These are phyloP conservation scores for Acleris laterana DNA, from an alignment of 2,888 invertebrate genomes.

Conservation along the genomic window DNA sequence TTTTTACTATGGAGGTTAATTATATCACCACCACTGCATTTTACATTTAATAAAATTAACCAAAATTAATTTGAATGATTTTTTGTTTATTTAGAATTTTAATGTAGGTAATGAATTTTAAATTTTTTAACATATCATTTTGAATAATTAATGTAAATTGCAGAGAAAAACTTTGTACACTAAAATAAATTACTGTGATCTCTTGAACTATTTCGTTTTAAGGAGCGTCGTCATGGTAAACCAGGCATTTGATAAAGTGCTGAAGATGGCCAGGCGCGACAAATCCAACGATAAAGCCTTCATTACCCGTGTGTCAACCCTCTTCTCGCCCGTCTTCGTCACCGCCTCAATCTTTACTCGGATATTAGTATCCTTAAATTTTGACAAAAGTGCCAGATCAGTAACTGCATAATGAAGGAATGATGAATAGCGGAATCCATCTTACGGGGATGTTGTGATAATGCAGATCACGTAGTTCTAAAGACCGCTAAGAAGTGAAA, in stretches of 20 bases:
- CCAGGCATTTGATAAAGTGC: constrained; percentile 31
- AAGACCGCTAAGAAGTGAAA: background rate
- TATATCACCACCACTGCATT: too few relatives aligned
- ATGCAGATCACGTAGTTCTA: constrained; percentile 10
- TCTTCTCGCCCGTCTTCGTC: constrained; percentile 73
- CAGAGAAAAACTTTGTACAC: too few relatives aligned
- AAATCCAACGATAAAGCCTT: constrained; percentile 75
- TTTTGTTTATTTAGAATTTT: too few relatives aligned
- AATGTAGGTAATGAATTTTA: too few relatives aligned
- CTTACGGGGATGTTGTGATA: constrained; percentile 51
- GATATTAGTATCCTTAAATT: constrained; percentile 77
- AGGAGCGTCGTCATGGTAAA: background rate
- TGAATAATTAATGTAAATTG: too few relatives aligned
- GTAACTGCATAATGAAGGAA: constrained; percentile 67
- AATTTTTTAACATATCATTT: too few relatives aligned
- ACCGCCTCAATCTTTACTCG: constrained; percentile 78
- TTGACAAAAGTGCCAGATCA: constrained; percentile 72
- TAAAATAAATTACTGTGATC: too few relatives aligned
- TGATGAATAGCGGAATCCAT: constrained; percentile 69
- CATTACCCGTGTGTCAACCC: constrained; percentile 81
- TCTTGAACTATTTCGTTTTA: too few relatives aligned
- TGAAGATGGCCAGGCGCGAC: constrained; percentile 50
- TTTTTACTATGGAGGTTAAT: too few relatives aligned
- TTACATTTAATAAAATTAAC: too few relatives aligned
- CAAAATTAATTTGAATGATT: too few relatives aligned